Evolutionary conservation across 2,888 invertebrate species (phyloP), one percentile per base, ranked within the genome.

Genomic region (Mylabris sibirica): DNA sequence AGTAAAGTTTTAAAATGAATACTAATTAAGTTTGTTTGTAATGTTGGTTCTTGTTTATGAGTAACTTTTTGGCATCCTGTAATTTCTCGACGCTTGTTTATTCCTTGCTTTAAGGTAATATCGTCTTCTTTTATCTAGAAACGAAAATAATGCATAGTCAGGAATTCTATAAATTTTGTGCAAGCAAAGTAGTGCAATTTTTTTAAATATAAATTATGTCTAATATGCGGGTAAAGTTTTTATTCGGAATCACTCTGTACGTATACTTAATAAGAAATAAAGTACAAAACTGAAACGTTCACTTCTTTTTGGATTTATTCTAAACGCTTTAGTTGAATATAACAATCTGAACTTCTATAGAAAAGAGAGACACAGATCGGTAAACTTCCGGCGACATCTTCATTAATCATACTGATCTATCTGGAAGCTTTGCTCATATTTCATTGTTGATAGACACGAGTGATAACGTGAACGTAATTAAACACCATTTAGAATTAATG

Each of bases 401-500:
- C 76, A 75, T 76, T 75, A 76, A 73, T 74, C 76, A 75, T 73
- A 68, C 61, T 73, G 74, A 74, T 74, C 74, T 72, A 76, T 76
- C 75, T 74, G 71, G 68, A 70, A 67, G 67, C 34, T 64, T 70
- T 72, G 72, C 75, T 75, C 74, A 75, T 74, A 76, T 75, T 76
- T 76, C 75, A 72, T 64, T 53, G 22, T 59, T 69, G 70, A 76
- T 75, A 76, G 76, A 75, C 76, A 76, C 74, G 73, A 72, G 74
- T 72, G 75, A 76, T 76, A 76, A 74, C 72, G 74, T 71, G 74
- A 76, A 76, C 74, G 75, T 74, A 76, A 76, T 75, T 74, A 76
- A 69, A 73, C 74, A 60, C 71, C 76, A 76, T 76, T 75, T 76
- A 75, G 76, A 76, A 75, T 76, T 76, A 75, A 76, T 76, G 76